Evolutionary conservation across 2,797 vertebrate species (phyloP), one percentile per base, ranked within the genome.

Genomic region (Pseudochaenichthys georgianus): DNA sequence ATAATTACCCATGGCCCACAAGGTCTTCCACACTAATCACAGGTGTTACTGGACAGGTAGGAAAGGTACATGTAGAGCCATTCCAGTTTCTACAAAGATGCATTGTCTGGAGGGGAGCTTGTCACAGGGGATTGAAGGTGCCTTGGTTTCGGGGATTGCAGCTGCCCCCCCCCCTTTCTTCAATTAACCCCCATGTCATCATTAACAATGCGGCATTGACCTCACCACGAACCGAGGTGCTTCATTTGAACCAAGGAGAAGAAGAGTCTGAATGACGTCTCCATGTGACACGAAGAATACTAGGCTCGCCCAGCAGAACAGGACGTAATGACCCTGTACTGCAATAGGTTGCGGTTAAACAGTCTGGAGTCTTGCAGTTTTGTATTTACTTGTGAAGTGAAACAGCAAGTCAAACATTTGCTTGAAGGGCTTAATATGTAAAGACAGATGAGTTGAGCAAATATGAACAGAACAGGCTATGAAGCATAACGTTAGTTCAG

Each of bases 21-120:
- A 84, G 88, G 89, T 89, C 88, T 83, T 41, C 43, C 45, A 57
- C 66, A 79, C 71, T 91, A 88, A 94, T 93, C 89, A 88, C 78
- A 89, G 82, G 84, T 90, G 90, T 83, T 77, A 87, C 77, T 48
- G 17, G 87, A 91, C 82, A 92, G 76, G 86, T 85, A 67, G 67
- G 64, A 85, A 81, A 85, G 60, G 57, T n/a, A n/a, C n/a, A n/a
- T n/a, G n/a, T 58, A 69, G 31, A 58, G 9, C 59, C 17, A 1
- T 48, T 58, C 78, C 55, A 88, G 77, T 17, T 5, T 43, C 63
- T 42, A 92, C 89, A 92, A 88, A 87, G 88, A 70, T 63, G 62
- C 87, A 57, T 86, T 92, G 89, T 92, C 53, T 43, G 21, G 52
- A 21, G 38, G 43, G 38, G 13, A 31, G 66, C 51, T 38, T 45